A percentile compares a stretch with the other conserved stretches of the same genome.
phyloP scores from a whole-genome alignment of 2,113 vertebrate genomes.

The Varanus salvator region DNA sequence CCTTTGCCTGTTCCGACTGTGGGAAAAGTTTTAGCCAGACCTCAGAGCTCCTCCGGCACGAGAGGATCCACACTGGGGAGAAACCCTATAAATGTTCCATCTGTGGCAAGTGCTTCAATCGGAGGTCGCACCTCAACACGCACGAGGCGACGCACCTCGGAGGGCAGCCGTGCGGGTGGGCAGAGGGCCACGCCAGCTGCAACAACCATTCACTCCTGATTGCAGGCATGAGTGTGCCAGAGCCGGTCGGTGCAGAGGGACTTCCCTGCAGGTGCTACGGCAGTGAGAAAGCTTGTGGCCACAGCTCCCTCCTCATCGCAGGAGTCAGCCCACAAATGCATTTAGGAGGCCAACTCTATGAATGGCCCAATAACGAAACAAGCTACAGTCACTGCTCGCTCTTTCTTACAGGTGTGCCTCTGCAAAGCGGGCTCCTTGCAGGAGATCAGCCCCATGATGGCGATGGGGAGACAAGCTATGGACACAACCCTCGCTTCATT shows the following conservation, averaged over 20 bases:
- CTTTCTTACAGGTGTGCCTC: not conserved
- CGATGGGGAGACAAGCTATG: not conserved
- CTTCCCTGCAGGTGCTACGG: constrained; percentile 56
- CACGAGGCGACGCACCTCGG: constrained; percentile 65
- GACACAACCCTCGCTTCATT: not conserved
- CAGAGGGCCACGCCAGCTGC: constrained; percentile 2
- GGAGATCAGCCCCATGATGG: not conserved
- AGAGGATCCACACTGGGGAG: constrained; percentile 61
- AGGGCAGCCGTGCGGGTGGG: not conserved
- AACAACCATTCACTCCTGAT: constrained; percentile 7
- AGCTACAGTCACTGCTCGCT: constrained; percentile 4
- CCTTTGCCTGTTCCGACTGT: constrained; percentile 54
- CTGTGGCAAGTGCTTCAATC: constrained; percentile 63
- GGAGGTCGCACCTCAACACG: constrained; percentile 48
- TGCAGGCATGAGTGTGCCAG: not conserved
- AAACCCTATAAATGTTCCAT: constrained; percentile 58
- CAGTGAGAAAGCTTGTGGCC: constrained; percentile 48
- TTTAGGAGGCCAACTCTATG: not conserved
- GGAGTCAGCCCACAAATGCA: not conserved
- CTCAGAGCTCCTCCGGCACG: constrained; percentile 60
- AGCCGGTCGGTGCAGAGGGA: not conserved
- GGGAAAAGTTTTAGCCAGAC: constrained; percentile 56
- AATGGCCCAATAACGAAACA: constrained; percentile 10
- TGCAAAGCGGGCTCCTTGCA: not conserved
- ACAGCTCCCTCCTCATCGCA: constrained; percentile 29